Base-by-base conservation (phyloP, 35 echinoderm and acorn worm genomes). In the Ophioderma brevispina region DNA sequence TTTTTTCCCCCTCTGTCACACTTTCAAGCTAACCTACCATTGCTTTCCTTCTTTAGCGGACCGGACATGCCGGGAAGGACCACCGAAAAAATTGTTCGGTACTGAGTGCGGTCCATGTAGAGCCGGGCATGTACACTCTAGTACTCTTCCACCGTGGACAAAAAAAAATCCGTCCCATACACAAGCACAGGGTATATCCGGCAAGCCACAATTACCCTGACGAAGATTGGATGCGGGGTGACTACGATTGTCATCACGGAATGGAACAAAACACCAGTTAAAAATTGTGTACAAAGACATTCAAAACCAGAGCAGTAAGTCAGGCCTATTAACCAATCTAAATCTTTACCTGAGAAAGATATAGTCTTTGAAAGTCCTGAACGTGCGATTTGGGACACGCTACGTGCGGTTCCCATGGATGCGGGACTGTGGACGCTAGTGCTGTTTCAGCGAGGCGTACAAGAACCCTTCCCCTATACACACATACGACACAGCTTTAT, bases 381-480 rank as follows among this genome's bases (percentile, higher is more conserved):
- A n/a, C 10, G 92, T 97, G 42, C 88, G 95, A 28, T 97, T 91
- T 86, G 91, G 35, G 94, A 97, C 82, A 97, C 92, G 4, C 77
- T 97, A 76, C 91, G 78, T 97, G 95, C 85, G n/a, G n/a, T n/a
- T 76, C 85, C 92, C 79, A 76, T 97, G 85, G 92, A 93, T 50
- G 52, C 92, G 23, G 95, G 95, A 18, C 89, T 94, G 70, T 97
- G 95, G 95, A 97, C 95, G 31, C 55, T 97, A 40, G 95, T 94
- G 23, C 87, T 97, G 63, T 97, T 97, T 78, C 91, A 97, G 86
- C 86, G 92, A 55, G 95, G 92, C 70, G 95, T 97, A 31, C 88
- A 92, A 63, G 92, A 97, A 52, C 92, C 95, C 0, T 97, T 97
- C 79, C 95, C 95, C 0, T 97, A 97, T 81, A n/a, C n/a, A n/a